Conservation (phyloP, 1,140 invertebrate species). For the Listronotus bonariensis region DNA sequence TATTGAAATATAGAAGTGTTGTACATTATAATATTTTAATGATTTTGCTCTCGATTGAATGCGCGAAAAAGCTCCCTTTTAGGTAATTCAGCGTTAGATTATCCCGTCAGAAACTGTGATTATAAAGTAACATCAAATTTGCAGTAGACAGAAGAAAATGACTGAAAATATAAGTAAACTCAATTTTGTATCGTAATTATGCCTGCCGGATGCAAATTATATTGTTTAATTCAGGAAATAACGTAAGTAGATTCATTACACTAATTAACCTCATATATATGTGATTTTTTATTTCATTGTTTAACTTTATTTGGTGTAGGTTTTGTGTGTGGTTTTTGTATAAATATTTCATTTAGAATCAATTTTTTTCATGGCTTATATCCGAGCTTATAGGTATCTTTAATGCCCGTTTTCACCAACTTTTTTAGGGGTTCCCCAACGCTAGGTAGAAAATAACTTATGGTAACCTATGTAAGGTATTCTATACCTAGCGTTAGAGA, state of each 20-base stretch:
- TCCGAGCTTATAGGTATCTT: no score
- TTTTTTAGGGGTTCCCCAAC: no score
- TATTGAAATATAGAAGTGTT: neutral
- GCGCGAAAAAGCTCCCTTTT: neutral
- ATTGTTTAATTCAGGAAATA: conserved; percentile 10
- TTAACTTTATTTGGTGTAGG: neutral
- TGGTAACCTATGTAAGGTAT: no score
- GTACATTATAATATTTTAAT: conserved; percentile 7
- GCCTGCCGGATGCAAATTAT: conserved; percentile 3
- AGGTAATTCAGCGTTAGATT: neutral
- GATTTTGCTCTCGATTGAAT: conserved; percentile 7
- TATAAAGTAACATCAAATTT: neutral
- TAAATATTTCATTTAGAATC: no score
- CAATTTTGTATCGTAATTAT: conserved; percentile 3
- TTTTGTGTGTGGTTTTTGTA: no score
- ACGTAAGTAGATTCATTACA: conserved; percentile 1
- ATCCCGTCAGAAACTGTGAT: neutral
- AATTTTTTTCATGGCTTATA: no score
- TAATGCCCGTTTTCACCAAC: no score
- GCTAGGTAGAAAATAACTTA: no score
- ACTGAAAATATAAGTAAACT: neutral
- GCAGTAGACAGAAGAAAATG: neutral
- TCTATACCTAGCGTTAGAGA: no score
- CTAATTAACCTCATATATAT: neutral
- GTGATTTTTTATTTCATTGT: neutral